Percentiles rank a stretch among this genome's conserved stretches.
These are phyloP conservation scores for Idris sp. DNA, from an alignment of 1,140 invertebrate species.

Conservation along the genomic window DNA sequence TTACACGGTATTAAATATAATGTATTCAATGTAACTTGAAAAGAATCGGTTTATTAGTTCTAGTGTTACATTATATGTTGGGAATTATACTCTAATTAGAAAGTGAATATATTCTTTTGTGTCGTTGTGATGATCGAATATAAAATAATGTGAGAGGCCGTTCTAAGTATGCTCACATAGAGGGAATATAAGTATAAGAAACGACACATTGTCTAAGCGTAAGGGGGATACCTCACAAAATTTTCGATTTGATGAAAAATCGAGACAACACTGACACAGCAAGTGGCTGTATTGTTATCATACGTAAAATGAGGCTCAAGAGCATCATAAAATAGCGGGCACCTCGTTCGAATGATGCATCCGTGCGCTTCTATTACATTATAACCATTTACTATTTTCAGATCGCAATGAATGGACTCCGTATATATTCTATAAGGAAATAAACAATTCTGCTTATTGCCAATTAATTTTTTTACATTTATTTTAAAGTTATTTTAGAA, in stretches of 20 bases:
- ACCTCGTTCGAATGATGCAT: constrained; percentile 75
- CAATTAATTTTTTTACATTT: too few relatives aligned
- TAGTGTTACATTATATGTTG: too few relatives aligned
- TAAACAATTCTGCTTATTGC: too few relatives aligned
- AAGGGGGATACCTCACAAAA: constrained; percentile 71
- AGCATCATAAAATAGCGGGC: constrained; percentile 72
- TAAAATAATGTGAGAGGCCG: not conserved
- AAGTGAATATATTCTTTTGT: constrained; percentile 3
- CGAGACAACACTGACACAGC: constrained; percentile 68
- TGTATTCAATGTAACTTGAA: too few relatives aligned
- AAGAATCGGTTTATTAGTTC: too few relatives aligned
- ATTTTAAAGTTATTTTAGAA: too few relatives aligned
- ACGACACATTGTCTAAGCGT: constrained; percentile 14
- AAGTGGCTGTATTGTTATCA: constrained; percentile 69
- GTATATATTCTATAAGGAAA: constrained; percentile 76
- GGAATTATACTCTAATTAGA: not conserved
- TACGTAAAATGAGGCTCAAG: constrained; percentile 70
- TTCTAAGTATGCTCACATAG: constrained; percentile 8
- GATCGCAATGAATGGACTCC: constrained; percentile 75
- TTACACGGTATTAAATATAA: too few relatives aligned
- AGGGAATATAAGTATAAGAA: not conserved
- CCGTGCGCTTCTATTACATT: constrained; percentile 73
- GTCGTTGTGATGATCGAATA: not conserved
- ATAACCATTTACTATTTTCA: constrained; percentile 75
- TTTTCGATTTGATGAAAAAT: constrained; percentile 73